Conservation (phyloP, 2,797 vertebrate genomes). For the Thripadectes ignobilis region DNA sequence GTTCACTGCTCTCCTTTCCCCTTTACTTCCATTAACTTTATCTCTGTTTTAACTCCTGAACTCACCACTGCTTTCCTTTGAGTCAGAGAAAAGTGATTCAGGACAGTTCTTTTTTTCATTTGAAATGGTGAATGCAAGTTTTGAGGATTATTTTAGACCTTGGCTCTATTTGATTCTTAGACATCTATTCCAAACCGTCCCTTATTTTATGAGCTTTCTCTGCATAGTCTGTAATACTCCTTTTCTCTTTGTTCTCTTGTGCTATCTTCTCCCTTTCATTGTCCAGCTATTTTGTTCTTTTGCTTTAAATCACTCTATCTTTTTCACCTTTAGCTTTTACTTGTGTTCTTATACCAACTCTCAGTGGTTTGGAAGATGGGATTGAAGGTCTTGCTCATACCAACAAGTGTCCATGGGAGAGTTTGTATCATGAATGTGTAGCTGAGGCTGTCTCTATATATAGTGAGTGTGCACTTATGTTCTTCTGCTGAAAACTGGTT, state of each 20-base stretch:
- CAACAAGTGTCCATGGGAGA: rapidly evolving
- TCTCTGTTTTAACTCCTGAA: background rate
- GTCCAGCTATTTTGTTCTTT: background rate
- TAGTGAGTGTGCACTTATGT: background rate
- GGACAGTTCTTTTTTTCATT: background rate
- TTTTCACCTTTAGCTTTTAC: background rate
- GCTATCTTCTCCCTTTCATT: background rate
- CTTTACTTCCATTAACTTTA: background rate
- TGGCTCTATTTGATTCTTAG: background rate
- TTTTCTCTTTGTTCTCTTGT: background rate
- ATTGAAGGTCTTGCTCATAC: background rate
- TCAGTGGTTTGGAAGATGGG: background rate
- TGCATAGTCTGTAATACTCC: background rate
- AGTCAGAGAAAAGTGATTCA: background rate
- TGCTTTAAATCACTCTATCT: background rate
- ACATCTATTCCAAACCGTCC: background rate
- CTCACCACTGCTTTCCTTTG: background rate
- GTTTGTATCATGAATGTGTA: background rate
- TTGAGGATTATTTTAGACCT: background rate
- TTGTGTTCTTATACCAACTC: background rate
- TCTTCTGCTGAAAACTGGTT: background rate
- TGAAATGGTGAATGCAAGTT: background rate
- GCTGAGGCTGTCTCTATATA: background rate
- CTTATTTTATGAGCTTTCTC: background rate
- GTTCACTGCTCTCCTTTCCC: background rate